Percentiles rank a stretch among this genome's conserved stretches.
Evolutionary conservation across 2,888 invertebrate species (phyloP).

Genomic region (Sussaba pulchella): DNA sequence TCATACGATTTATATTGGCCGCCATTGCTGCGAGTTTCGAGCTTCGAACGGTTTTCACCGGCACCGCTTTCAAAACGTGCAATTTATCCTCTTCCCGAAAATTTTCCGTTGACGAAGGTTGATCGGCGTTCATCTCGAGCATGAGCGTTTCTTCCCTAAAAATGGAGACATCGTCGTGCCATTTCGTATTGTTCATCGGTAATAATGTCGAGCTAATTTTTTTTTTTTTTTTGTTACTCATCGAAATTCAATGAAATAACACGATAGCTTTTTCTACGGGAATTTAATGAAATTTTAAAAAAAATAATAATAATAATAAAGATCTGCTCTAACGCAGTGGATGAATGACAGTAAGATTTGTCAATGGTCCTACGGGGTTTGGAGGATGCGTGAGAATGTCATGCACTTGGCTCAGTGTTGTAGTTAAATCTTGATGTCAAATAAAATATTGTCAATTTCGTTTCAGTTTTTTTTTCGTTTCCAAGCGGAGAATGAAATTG

Average conservation of each 20-base stretch:
- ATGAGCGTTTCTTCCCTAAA: constrained; percentile 81
- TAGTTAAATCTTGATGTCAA: neutral
- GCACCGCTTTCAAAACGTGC: constrained; percentile 74
- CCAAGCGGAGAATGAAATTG: neutral
- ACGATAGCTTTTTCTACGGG: constrained; percentile 1
- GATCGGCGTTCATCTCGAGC: constrained; percentile 75
- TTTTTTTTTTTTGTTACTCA: neutral
- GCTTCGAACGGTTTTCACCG: constrained; percentile 79
- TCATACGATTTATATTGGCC: constrained; percentile 78
- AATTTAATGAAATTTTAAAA: too few species aligned
- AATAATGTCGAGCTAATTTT: too few species aligned
- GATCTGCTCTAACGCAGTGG: neutral
- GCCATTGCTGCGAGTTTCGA: constrained; percentile 82
- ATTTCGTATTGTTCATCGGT: constrained; percentile 66
- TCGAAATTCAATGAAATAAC: neutral
- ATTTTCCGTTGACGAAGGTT: constrained; percentile 56
- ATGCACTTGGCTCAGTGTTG: constrained; percentile 10
- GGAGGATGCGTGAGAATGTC: neutral
- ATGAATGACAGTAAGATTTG: neutral
- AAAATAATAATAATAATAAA: neutral
- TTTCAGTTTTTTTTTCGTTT: neutral
- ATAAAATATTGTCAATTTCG: neutral
- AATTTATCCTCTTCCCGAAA: constrained; percentile 39
- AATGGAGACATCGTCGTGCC: constrained; percentile 70
- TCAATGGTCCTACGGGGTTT: neutral